Percentiles rank a stretch among this genome's conserved stretches.
phyloP scores from a whole-genome alignment of 2,113 vertebrate species.

The Gallinago undulata region DNA sequence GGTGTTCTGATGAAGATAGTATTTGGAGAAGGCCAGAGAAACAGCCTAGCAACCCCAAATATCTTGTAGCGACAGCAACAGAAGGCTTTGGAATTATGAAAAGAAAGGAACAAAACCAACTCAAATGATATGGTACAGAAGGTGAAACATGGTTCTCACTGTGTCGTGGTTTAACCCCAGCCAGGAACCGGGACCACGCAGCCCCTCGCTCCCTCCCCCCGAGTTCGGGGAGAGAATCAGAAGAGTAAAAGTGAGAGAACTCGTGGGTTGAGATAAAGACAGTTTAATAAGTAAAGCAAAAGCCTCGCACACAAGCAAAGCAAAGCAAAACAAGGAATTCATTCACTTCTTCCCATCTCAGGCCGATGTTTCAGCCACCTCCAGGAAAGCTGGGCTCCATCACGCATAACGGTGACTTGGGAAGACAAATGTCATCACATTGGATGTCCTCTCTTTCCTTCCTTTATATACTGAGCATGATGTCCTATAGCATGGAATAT shows the following conservation, averaged over 20 bases:
- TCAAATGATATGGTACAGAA: background rate
- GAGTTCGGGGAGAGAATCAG: background rate
- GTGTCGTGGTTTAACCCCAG: background rate
- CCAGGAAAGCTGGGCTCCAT: background rate
- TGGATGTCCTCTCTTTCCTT: background rate
- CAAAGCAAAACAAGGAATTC: background rate
- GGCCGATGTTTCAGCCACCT: background rate
- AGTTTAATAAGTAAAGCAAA: background rate
- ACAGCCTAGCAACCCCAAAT: background rate
- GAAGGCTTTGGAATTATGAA: background rate
- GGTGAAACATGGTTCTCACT: background rate
- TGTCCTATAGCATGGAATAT: background rate
- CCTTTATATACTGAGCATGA: background rate
- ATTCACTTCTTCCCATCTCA: background rate
- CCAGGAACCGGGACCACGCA: background rate
- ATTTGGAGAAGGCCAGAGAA: background rate
- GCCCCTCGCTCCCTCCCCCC: background rate
- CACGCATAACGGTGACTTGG: background rate
- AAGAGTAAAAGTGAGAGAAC: background rate
- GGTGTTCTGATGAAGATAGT: background rate
- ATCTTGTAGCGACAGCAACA: rapidly evolving
- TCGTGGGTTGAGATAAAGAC: background rate
- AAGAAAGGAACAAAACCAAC: background rate
- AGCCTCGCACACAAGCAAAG: background rate
- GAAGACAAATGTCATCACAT: background rate